phyloP scores from a whole-genome alignment of 2,797 vertebrate species.

The Arnoldichthys spilopterus region DNA sequence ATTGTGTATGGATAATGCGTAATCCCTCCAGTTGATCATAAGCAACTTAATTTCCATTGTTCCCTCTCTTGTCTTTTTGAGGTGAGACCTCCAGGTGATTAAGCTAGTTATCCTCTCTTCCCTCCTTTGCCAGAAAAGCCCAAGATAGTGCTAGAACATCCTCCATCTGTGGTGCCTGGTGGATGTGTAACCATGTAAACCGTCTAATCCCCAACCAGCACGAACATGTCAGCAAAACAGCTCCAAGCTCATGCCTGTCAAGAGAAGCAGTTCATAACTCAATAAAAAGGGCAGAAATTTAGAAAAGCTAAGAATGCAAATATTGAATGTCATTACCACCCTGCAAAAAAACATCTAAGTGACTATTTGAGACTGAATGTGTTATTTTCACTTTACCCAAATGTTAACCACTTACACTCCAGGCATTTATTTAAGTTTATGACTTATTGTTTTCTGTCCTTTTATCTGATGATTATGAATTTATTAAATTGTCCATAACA shows the following conservation, averaged over 20 bases:
- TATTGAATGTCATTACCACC: too few relatives aligned
- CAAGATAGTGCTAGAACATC: slow-evolving; percentile 14
- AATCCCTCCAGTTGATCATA: slow-evolving; percentile 65
- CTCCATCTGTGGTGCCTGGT: slow-evolving; percentile 45
- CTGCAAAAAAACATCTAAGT: too few relatives aligned
- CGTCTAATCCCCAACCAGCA: slow-evolving; percentile 21
- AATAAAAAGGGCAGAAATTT: neutral
- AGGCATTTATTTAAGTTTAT: too few relatives aligned
- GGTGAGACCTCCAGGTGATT: slow-evolving; percentile 67
- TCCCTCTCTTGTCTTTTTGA: slow-evolving; percentile 66
- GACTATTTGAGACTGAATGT: too few relatives aligned
- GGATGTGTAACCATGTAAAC: slow-evolving; percentile 31
- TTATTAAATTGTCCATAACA: too few relatives aligned
- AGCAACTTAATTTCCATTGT: slow-evolving; percentile 71
- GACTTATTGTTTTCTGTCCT: too few relatives aligned
- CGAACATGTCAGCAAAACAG: slow-evolving; percentile 36
- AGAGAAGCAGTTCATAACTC: neutral
- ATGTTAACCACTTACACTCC: too few relatives aligned
- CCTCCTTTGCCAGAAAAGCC: slow-evolving; percentile 23
- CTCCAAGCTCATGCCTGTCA: slow-evolving; percentile 2
- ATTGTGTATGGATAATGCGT: slow-evolving; percentile 54
- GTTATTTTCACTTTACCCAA: too few relatives aligned
- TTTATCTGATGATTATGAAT: too few relatives aligned
- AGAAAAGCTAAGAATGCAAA: too few relatives aligned
- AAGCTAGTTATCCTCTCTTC: slow-evolving; percentile 62